phyloP scores from a whole-genome alignment of 1,140 invertebrate genomes.

The Manduca sexta region DNA sequence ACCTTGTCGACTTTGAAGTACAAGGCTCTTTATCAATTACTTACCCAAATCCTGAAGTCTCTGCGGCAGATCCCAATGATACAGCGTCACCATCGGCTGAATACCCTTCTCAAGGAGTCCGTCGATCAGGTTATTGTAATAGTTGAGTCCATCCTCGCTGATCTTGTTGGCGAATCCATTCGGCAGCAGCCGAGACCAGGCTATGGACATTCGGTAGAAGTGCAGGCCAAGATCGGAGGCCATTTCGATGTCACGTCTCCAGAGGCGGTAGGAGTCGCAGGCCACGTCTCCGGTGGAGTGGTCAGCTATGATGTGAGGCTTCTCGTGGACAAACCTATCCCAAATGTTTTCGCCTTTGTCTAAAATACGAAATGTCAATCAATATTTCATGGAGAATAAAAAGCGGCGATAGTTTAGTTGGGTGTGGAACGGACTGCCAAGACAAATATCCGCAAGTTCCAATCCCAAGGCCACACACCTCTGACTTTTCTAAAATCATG shows the following conservation, averaged over 20 bases:
- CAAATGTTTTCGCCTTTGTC: constrained; percentile 66
- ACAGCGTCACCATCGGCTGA: constrained; percentile 29
- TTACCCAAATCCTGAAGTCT: constrained; percentile 29
- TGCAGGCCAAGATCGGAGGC: constrained; percentile 54
- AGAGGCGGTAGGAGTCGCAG: constrained; percentile 32
- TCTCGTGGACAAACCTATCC: constrained; percentile 61
- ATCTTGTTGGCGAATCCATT: constrained; percentile 70
- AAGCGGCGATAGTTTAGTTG: too few relatives aligned
- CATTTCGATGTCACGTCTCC: constrained; percentile 59
- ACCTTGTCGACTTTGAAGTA: too few relatives aligned
- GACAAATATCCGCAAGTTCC: too few relatives aligned
- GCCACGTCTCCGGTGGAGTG: constrained; percentile 54
- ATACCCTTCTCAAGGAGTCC: constrained; percentile 24
- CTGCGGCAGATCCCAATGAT: constrained; percentile 34
- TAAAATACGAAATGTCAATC: too few relatives aligned
- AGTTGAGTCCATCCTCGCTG: constrained; percentile 71
- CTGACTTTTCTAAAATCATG: too few relatives aligned
- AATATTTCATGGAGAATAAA: too few relatives aligned
- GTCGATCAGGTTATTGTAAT: constrained; percentile 32
- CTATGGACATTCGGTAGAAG: constrained; percentile 77
- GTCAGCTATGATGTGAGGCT: constrained; percentile 62
- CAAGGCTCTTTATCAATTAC: too few relatives aligned
- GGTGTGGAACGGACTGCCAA: too few relatives aligned
- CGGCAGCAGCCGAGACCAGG: constrained; percentile 77
- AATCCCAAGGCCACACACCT: too few relatives aligned